Evolutionary conservation across 2,888 invertebrate genomes (phyloP).

Genomic region (Anoncus sp.): DNA sequence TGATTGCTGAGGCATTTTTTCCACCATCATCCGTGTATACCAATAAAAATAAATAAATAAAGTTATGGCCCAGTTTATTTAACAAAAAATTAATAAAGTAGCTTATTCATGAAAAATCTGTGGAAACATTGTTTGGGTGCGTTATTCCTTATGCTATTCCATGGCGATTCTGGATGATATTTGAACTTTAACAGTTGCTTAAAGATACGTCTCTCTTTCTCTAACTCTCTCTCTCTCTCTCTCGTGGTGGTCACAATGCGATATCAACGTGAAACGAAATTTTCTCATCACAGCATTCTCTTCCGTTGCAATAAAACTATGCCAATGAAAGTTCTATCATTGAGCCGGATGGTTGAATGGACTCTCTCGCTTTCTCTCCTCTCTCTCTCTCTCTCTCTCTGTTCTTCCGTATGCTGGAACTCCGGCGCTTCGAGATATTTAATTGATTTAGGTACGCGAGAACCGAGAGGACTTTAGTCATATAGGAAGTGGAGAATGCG

Average conservation of each 20-base stretch:
- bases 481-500: constrained; percentile 73
- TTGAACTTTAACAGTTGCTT: background rate
- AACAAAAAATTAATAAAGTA: no score
- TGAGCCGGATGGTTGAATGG: constrained; percentile 20
- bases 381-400: constrained; percentile 9
- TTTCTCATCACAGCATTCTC: constrained; percentile 17
- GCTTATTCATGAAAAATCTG: no score
- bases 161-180: background rate
- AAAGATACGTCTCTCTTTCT: background rate
- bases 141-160: no score
- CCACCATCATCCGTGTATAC: background rate
- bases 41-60: no score
- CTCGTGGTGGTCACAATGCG: background rate
- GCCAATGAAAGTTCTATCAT: constrained; percentile 58
- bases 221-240: no score
- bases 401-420: constrained; percentile 47
- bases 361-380: constrained; percentile 8
- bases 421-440: constrained; percentile 73
- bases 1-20: background rate
- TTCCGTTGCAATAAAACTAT: constrained; percentile 60
- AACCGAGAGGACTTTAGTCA: constrained; percentile 68
- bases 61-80: background rate
- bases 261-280: constrained; percentile 14
- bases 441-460: constrained; percentile 76
- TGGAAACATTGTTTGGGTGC: no score